Evolutionary conservation across 2,797 vertebrate species (phyloP).

Genomic region (Miichthys miiuy): DNA sequence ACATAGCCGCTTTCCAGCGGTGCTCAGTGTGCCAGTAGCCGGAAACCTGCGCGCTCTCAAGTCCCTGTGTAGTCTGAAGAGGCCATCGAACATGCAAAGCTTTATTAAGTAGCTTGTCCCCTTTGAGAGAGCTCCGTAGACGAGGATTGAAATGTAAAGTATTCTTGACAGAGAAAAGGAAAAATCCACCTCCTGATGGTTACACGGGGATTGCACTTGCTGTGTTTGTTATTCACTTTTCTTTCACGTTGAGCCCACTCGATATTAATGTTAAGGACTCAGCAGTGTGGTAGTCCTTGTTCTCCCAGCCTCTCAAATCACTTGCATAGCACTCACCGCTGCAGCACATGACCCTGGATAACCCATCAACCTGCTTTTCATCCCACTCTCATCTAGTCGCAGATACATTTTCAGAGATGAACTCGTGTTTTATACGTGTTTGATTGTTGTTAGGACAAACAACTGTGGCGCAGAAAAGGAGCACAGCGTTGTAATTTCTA

Average conservation of each 20-base stretch:
- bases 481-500: background rate
- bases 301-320: background rate
- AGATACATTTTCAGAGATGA: background rate
- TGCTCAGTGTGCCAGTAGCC: conserved; percentile 31
- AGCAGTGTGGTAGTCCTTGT: background rate
- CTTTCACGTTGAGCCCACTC: background rate
- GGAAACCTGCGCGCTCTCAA: conserved; percentile 4
- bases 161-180: conserved; percentile 25
- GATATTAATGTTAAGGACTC: background rate
- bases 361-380: background rate
- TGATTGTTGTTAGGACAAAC: background rate
- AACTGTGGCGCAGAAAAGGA: too few relatives aligned
- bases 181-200: background rate
- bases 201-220: background rate
- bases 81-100: conserved; percentile 30
- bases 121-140: background rate
- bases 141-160: conserved; percentile 19
- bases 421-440: background rate
- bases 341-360: background rate
- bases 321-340: too few relatives aligned
- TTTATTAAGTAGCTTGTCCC: background rate
- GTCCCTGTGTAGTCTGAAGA: conserved; percentile 35
- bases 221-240: conserved; percentile 6
- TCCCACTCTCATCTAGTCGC: too few relatives aligned
- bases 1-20: conserved; percentile 59